These are phyloP conservation scores for Andrena chrysosceles DNA, from an alignment of 2,888 invertebrate genomes.

Conservation along the genomic window DNA sequence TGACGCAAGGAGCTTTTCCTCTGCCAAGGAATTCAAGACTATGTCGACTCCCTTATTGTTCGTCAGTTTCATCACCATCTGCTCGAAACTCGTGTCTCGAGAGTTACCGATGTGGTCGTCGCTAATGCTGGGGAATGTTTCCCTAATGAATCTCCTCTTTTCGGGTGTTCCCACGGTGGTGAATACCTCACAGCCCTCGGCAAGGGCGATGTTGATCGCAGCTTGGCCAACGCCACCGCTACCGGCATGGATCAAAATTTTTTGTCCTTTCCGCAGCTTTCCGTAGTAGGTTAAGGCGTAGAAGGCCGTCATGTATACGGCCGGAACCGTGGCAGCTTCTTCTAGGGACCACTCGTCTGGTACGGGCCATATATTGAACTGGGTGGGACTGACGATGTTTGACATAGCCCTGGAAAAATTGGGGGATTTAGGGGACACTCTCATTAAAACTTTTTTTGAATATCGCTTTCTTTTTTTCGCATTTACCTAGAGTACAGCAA, in stretches of 20 bases:
- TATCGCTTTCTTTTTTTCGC: no score
- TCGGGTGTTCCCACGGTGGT: constrained; percentile 88
- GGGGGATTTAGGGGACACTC: no score
- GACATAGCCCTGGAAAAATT: constrained; percentile 39
- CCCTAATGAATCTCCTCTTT: constrained; percentile 86
- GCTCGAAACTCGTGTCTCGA: constrained; percentile 94
- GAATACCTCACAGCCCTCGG: constrained; percentile 87
- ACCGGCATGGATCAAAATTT: constrained; percentile 85
- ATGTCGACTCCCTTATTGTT: constrained; percentile 95
- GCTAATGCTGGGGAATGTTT: constrained; percentile 86
- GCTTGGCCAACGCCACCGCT: constrained; percentile 89
- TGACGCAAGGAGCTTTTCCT: constrained; percentile 94
- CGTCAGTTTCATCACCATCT: constrained; percentile 92
- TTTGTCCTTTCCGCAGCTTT: constrained; percentile 85
- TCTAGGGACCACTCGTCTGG: constrained; percentile 88
- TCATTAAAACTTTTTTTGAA: no score
- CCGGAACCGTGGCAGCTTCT: constrained; percentile 89
- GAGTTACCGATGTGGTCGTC: constrained; percentile 94
- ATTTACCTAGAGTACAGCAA: no score
- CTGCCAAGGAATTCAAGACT: constrained; percentile 96
- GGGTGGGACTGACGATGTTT: constrained; percentile 1
- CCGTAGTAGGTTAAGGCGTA: constrained; percentile 87
- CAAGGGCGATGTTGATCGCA: constrained; percentile 88
- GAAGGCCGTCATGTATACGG: constrained; percentile 88
- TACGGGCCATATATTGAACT: constrained; percentile 84